Evolutionary conservation across 2,888 invertebrate genomes (phyloP).

Genomic region (Entomobrya proxima): DNA sequence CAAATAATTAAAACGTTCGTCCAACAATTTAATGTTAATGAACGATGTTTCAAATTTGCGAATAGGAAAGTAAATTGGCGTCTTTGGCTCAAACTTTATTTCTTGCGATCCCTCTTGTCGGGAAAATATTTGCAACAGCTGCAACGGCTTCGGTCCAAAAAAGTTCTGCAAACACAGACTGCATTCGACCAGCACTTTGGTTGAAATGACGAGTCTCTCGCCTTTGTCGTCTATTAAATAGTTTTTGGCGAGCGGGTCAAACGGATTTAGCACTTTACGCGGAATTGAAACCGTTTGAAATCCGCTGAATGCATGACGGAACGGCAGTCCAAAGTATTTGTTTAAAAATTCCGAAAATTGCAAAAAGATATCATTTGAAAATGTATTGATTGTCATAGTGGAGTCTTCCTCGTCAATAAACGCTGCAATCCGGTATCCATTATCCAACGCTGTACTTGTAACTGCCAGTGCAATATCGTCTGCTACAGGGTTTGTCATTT

Average conservation of each 20-base stretch:
- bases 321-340: background rate
- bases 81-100: background rate
- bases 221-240: background rate
- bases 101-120: background rate
- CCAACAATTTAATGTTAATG: background rate
- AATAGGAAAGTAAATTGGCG: background rate
- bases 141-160: background rate
- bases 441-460: too few relatives aligned
- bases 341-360: background rate
- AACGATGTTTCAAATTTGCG: background rate
- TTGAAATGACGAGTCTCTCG: background rate
- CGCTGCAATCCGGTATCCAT: background rate
- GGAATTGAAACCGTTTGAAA: background rate
- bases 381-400: background rate
- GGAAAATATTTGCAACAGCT: background rate
- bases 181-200: background rate
- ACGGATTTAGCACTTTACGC: background rate
- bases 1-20: background rate
- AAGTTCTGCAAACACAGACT: background rate
- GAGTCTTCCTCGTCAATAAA: background rate
- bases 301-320: background rate
- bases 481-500: background rate
- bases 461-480: background rate
- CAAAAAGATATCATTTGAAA: background rate
- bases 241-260: background rate